These are phyloP conservation scores for Hylomyscus alleni DNA, from an alignment of 2,797 vertebrate species.

Conservation along the genomic window DNA sequence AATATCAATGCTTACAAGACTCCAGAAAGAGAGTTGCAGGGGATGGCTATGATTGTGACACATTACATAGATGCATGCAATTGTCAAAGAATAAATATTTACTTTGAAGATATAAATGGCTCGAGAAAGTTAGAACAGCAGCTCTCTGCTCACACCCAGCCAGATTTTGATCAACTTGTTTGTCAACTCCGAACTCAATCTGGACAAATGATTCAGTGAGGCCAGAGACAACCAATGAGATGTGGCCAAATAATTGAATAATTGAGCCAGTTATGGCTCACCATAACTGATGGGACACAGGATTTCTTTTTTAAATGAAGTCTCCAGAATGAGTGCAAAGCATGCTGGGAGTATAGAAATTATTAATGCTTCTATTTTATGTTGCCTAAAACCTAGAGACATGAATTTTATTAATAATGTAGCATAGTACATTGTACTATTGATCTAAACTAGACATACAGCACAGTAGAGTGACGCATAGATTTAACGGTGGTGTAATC, in stretches of 20 bases:
- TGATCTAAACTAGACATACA: background rate
- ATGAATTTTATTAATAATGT: background rate
- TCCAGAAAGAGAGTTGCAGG: background rate
- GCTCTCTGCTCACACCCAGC: background rate
- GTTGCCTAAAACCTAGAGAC: slow-evolving; percentile 28
- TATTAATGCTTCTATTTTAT: slow-evolving; percentile 14
- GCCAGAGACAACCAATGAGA: background rate
- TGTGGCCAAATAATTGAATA: background rate
- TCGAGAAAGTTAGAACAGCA: slow-evolving; percentile 12
- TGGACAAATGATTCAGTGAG: background rate
- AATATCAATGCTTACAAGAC: background rate
- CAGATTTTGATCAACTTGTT: background rate
- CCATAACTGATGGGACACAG: background rate
- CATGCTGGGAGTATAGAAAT: background rate
- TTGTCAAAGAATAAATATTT: background rate
- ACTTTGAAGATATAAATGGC: background rate
- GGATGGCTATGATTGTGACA: background rate
- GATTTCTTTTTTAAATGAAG: background rate
- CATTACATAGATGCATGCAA: background rate
- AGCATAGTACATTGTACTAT: background rate
- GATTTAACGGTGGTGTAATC: background rate
- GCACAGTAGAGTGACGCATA: background rate
- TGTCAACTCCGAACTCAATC: background rate
- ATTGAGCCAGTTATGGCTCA: too few species aligned
- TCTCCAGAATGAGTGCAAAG: background rate